A percentile compares a stretch with the other conserved stretches of the same genome.
phyloP scores from a whole-genome alignment of 2,888 invertebrate genomes.

The Cryptops parisi region DNA sequence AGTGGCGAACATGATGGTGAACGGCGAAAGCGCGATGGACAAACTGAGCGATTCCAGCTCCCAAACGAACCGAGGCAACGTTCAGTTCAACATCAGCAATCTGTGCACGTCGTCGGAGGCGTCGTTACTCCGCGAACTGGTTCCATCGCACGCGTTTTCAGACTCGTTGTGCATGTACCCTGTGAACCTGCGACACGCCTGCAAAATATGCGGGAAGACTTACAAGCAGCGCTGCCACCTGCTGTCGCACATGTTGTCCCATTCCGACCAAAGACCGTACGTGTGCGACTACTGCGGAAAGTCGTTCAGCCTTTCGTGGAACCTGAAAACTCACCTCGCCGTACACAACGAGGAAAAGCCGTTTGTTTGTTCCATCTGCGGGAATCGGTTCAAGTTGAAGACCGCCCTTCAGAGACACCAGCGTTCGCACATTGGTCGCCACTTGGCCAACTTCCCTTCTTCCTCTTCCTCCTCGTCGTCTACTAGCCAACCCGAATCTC shows the following conservation, averaged over 20 bases:
- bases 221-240: slow-evolving; percentile 11
- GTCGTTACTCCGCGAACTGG: too few species aligned
- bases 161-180: neutral
- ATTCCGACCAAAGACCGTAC: slow-evolving; percentile 8
- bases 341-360: slow-evolving; percentile 12
- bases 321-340: slow-evolving; percentile 10
- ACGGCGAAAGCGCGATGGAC: too few species aligned
- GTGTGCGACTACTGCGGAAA: slow-evolving; percentile 10
- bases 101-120: neutral
- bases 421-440: neutral
- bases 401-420: slow-evolving; percentile 9
- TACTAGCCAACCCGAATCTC: neutral
- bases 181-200: slow-evolving; percentile 1
- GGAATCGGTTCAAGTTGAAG: slow-evolving; percentile 10
- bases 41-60: too few species aligned
- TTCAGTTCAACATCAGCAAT: neutral
- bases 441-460: neutral
- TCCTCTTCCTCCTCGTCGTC: neutral
- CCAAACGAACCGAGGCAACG: neutral
- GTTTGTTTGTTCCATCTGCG: slow-evolving; percentile 6
- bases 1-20: too few species aligned
- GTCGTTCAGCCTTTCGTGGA: slow-evolving; percentile 9
- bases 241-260: slow-evolving; percentile 7
- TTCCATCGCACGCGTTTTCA: too few species aligned
- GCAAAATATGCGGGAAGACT: slow-evolving; percentile 10